Conservation (phyloP, 2,113 vertebrate species). For the Galemys pyrenaicus region DNA sequence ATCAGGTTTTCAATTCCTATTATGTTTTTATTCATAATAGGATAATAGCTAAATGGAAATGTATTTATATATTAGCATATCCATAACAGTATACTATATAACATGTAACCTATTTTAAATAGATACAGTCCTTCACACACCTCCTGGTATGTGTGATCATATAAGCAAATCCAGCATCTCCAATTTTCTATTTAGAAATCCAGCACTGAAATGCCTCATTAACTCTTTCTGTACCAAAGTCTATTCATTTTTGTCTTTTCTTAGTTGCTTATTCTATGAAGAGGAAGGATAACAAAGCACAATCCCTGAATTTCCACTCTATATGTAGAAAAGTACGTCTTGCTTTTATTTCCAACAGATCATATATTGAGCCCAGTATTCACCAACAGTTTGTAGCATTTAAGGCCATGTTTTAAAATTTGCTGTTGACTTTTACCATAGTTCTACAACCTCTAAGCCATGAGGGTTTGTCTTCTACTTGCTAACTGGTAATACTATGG, state of each 20-base stretch:
- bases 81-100: background rate
- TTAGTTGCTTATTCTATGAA: slow-evolving; percentile 19
- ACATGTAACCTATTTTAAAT: background rate
- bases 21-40: no score
- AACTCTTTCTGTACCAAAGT: background rate
- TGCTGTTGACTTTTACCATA: background rate
- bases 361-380: slow-evolving; percentile 13
- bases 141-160: background rate
- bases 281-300: background rate
- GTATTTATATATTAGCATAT: background rate
- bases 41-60: background rate
- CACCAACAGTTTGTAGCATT: background rate
- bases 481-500: slow-evolving; percentile 26
- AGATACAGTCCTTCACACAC: background rate
- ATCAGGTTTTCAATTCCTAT: background rate
- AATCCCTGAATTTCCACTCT: slow-evolving; percentile 15
- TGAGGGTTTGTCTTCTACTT: background rate
- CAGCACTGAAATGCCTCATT: background rate
- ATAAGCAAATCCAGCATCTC: background rate
- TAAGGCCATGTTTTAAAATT: slow-evolving; percentile 8
- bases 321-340: background rate
- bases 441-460: background rate
- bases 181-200: background rate
- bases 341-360: slow-evolving; percentile 32
- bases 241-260: slow-evolving; percentile 6